Conservation (phyloP, 2,113 vertebrate species). For the Petaurus breviceps region DNA sequence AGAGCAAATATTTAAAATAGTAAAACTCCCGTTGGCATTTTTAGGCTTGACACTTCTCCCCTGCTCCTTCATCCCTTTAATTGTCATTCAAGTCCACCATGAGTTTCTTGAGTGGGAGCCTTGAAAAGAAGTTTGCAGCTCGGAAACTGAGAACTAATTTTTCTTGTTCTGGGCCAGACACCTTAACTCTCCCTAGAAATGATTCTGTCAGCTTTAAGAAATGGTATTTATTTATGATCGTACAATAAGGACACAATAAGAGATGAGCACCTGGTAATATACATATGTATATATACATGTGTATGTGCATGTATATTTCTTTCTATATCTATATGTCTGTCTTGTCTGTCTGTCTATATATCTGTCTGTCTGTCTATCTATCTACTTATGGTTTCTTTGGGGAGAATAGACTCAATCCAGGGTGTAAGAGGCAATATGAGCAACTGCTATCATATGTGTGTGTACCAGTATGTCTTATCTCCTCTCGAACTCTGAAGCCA, state of each 20-base stretch:
- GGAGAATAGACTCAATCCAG: not conserved
- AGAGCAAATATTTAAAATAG: constrained; percentile 69
- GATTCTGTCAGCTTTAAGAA: not conserved
- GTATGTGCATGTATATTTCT: not conserved
- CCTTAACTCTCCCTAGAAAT: not conserved
- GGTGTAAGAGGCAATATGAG: not conserved
- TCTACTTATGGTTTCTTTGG: not conserved
- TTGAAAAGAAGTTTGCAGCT: not conserved
- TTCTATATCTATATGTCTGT: too few species aligned
- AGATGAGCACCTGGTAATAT: not conserved
- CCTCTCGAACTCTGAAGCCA: not conserved
- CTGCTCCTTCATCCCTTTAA: constrained; percentile 27
- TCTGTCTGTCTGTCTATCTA: not conserved
- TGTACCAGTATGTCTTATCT: not conserved
- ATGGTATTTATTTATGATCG: not conserved
- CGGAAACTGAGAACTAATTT: not conserved
- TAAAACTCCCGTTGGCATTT: constrained; percentile 43
- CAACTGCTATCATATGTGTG: not conserved
- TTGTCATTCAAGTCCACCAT: constrained; percentile 33
- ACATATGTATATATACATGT: not conserved
- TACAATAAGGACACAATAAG: not conserved
- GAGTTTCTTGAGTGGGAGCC: not conserved
- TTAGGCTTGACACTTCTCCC: constrained; percentile 51
- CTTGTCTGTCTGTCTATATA: too few species aligned
- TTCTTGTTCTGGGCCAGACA: not conserved